Evolutionary conservation across 2,113 vertebrate species (phyloP).

Genomic region (Macrotis lagotis): DNA sequence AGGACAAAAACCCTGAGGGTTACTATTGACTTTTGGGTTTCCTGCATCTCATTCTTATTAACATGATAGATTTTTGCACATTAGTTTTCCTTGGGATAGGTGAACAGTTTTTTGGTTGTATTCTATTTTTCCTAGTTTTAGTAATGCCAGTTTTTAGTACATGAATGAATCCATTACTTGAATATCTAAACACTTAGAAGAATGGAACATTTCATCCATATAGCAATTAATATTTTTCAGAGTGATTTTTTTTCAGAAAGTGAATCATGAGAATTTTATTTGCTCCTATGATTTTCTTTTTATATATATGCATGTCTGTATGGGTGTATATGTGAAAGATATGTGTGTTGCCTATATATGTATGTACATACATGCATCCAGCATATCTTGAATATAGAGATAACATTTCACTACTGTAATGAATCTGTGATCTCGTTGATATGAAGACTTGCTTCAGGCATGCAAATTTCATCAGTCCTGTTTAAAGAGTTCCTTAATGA

Average conservation of each 20-base stretch:
- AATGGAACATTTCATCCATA: neutral
- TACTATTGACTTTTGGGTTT: neutral
- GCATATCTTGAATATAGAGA: neutral
- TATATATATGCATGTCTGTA: neutral
- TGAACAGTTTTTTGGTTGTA: neutral
- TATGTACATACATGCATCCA: neutral
- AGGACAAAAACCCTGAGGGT: too few relatives aligned
- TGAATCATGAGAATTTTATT: conserved; percentile 1
- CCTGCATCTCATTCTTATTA: neutral
- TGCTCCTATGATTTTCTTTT: neutral
- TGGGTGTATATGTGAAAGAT: neutral
- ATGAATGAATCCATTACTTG: conserved; percentile 38
- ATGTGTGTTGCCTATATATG: too few relatives aligned
- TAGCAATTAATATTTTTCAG: neutral
- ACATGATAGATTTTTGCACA: neutral
- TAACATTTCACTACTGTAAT: neutral
- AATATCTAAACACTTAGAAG: conserved; percentile 22
- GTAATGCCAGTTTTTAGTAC: neutral
- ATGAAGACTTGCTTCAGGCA: too few relatives aligned
- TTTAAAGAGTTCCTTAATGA: neutral
- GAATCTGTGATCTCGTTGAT: too few relatives aligned
- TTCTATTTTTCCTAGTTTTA: conserved; percentile 40
- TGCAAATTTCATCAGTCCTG: too few relatives aligned
- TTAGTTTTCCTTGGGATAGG: conserved; percentile 4
- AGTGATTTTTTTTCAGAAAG: neutral